These are phyloP conservation scores for Tragelaphus imberbis DNA, from an alignment of 2,113 vertebrate genomes.

Conservation along the genomic window DNA sequence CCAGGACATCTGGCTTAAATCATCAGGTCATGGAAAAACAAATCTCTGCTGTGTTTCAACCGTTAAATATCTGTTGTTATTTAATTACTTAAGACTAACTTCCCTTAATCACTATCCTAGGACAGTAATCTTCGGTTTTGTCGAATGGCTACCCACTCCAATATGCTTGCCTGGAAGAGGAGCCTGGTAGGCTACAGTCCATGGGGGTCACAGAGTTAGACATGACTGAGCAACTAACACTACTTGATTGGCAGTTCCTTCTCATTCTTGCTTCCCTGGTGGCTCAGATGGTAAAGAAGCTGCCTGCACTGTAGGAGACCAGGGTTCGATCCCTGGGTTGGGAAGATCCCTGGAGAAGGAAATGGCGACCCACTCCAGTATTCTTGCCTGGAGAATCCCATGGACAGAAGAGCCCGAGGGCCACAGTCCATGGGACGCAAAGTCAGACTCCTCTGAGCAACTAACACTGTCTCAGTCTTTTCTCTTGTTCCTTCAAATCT, in stretches of 20 bases:
- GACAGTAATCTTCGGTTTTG: background rate
- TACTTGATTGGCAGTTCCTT: background rate
- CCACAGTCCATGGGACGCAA: background rate
- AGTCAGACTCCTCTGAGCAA: background rate
- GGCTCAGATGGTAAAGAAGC: background rate
- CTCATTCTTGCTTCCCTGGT: background rate
- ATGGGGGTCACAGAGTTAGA: background rate
- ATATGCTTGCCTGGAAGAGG: background rate
- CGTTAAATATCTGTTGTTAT: background rate
- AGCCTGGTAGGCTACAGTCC: background rate
- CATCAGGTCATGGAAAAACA: background rate
- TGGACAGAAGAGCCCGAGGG: background rate
- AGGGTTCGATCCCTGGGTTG: background rate
- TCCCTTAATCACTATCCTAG: background rate
- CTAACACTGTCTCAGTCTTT: background rate
- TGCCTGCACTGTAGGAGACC: background rate
- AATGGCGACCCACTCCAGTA: background rate
- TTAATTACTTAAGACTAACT: background rate
- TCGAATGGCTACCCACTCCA: background rate
- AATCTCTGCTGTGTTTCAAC: background rate
- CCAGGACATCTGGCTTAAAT: background rate
- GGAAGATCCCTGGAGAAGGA: background rate
- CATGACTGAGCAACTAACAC: background rate
- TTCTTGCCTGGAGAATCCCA: background rate
- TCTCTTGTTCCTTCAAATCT: background rate